Percentiles rank a stretch among this genome's conserved stretches.
These are phyloP conservation scores for Heliocidaris tuberculata DNA, from an alignment of 35 echinoderm and acorn worm species.

Conservation along the genomic window DNA sequence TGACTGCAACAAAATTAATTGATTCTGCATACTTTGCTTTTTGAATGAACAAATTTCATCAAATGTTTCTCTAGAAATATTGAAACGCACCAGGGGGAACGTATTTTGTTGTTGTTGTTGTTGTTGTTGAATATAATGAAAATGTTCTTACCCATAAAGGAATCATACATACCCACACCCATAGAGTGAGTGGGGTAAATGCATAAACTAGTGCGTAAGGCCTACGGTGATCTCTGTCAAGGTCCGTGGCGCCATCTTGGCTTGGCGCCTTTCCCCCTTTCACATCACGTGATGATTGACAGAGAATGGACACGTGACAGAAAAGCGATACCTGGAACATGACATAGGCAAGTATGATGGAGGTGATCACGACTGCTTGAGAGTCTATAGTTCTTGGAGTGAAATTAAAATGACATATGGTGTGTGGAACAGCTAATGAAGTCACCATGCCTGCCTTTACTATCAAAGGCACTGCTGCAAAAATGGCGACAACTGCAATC, in stretches of 20 bases:
- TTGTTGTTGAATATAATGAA: no score
- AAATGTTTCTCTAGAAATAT: no score
- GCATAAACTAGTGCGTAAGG: not conserved
- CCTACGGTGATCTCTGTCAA: not conserved
- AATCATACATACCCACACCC: not conserved
- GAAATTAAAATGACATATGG: constrained; percentile 71
- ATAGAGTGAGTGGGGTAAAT: not conserved
- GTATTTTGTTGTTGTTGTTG: no score
- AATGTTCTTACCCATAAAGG: constrained; percentile 21
- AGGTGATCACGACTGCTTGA: constrained; percentile 30
- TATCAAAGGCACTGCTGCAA: constrained; percentile 57
- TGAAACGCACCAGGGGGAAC: no score
- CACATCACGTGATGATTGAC: constrained; percentile 24
- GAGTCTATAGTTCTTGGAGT: not conserved
- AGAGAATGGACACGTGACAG: constrained; percentile 51
- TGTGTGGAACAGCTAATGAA: constrained; percentile 32
- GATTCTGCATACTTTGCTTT: no score
- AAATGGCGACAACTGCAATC: not conserved
- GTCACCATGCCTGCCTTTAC: constrained; percentile 31
- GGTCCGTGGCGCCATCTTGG: not conserved
- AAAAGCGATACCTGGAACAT: constrained; percentile 67
- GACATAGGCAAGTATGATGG: constrained; percentile 46
- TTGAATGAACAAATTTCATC: no score
- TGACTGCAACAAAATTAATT: no score
- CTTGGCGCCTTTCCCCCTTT: not conserved